Base-by-base conservation (phyloP, 2,797 vertebrate species). In the Setipinna tenuifilis region DNA sequence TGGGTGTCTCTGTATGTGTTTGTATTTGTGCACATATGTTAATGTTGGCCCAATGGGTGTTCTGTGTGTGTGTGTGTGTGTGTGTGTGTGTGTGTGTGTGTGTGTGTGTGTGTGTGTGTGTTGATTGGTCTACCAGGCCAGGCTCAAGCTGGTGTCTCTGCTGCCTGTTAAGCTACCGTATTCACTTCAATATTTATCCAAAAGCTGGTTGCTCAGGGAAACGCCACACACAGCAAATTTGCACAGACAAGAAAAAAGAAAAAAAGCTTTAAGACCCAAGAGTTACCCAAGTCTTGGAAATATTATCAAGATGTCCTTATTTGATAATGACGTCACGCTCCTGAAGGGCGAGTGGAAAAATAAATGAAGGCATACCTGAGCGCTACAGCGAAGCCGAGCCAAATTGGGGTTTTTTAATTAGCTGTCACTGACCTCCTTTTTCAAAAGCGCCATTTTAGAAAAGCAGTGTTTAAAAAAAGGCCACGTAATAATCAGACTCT, bases 371-470 rank as follows among this genome's bases (percentile, higher is more conserved):
- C 65, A 28, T 71, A 71, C 65, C 65, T 71, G 65, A 71, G 28
- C 14, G 17, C 14, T 75, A 19, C 68, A 16, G 68, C 19, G 25
- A 17, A 3, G 31, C 9, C 2, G 14, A 6, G 12, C 3, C 28
- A 35, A 75, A 35, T 35, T 75, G 68, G 17, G 68, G 35, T 75
- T 75, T 75, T 75, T 75, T 75, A 75, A 75, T 75, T 75, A 75
- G 68, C 68, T 75, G 28, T 35, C 28, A 17, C 28, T 75, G 28
- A 75, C 68, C 68, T 75, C 68, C 28, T 75, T 75, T 75, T 35
- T 75, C 28, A 75, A 75, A 75, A 31, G 28, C 68, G 2, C 28
- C 12, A 75, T 68, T 68, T 68, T 28, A 68, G 28, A 68, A 68
- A 68, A 11, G 11, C 12, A 75, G 68, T 35, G 28, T 31, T 17